These are phyloP conservation scores for Ypsolopha scabrella DNA, from an alignment of 2,888 invertebrate species.

Conservation along the genomic window DNA sequence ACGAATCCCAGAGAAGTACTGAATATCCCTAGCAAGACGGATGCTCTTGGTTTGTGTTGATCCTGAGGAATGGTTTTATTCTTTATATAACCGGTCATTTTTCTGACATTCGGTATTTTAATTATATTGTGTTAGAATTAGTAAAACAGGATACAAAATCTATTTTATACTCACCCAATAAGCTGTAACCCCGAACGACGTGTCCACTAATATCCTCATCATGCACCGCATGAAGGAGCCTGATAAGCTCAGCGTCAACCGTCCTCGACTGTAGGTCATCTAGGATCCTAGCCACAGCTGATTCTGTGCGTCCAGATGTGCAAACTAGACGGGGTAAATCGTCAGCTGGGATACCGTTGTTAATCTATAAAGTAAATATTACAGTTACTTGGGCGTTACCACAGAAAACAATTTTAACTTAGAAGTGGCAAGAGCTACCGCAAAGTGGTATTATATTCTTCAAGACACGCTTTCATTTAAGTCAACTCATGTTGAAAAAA, in stretches of 20 bases:
- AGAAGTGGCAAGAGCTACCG: no score
- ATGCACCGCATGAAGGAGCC: slow-evolving; percentile 72
- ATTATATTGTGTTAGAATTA: no score
- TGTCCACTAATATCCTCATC: slow-evolving; percentile 72
- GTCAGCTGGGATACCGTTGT: slow-evolving; percentile 73
- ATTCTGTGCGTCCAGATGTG: slow-evolving; percentile 84
- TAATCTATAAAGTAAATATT: slow-evolving; percentile 35
- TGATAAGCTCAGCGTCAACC: slow-evolving; percentile 72
- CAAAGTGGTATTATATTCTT: no score
- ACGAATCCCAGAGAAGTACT: slow-evolving; percentile 72
- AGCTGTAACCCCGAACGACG: slow-evolving; percentile 80
- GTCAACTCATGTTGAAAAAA: no score
- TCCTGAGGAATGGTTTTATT: slow-evolving; percentile 18
- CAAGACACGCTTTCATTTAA: no score
- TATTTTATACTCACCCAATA: slow-evolving; percentile 43
- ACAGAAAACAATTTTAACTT: no score
- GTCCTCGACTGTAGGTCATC: slow-evolving; percentile 72
- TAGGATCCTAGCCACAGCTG: slow-evolving; percentile 75
- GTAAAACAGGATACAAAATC: no score
- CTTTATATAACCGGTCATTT: no score
- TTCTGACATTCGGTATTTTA: no score
- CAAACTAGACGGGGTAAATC: slow-evolving; percentile 79
- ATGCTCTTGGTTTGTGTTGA: slow-evolving; percentile 45
- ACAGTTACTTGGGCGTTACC: no score
- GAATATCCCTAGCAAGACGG: slow-evolving; percentile 56